Percentiles rank a stretch among this genome's conserved stretches.
Conservation (phyloP, 2,113 vertebrate species). For the Uria aalge region DNA sequence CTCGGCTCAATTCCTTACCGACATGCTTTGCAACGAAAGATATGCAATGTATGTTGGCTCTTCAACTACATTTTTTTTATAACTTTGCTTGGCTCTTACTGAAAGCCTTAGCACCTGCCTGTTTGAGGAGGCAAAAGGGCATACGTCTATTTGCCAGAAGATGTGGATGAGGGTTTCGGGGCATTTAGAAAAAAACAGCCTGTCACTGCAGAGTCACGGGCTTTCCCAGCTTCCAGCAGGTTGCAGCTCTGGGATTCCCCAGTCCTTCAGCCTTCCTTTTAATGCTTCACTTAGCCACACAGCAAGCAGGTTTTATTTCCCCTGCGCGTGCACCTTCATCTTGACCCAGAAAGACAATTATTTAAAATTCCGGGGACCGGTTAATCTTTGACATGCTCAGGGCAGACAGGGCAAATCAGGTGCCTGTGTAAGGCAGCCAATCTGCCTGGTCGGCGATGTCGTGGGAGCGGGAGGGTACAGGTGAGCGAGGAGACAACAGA, state of each 20-base stretch:
- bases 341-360: neutral
- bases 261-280: neutral
- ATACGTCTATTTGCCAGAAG: neutral
- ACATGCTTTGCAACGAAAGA: neutral
- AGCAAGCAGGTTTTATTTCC: neutral
- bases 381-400: neutral
- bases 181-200: no score
- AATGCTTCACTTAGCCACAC: neutral
- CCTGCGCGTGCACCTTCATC: neutral
- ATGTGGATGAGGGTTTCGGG: neutral
- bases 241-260: neutral
- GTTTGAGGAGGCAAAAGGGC: neutral
- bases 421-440: neutral
- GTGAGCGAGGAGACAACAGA: neutral
- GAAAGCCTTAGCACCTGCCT: neutral
- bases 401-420: neutral
- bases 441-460: neutral
- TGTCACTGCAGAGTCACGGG: neutral
- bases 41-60: rapidly evolving
- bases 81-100: neutral
- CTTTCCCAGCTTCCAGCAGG: neutral
- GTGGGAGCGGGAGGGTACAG: neutral
- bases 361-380: neutral
- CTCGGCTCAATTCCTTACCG: neutral
- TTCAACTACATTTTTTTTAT: neutral